Percentiles rank a stretch among this genome's conserved stretches.
phyloP scores from a whole-genome alignment of 2,888 invertebrate genomes.

The Encarsia formosa region DNA sequence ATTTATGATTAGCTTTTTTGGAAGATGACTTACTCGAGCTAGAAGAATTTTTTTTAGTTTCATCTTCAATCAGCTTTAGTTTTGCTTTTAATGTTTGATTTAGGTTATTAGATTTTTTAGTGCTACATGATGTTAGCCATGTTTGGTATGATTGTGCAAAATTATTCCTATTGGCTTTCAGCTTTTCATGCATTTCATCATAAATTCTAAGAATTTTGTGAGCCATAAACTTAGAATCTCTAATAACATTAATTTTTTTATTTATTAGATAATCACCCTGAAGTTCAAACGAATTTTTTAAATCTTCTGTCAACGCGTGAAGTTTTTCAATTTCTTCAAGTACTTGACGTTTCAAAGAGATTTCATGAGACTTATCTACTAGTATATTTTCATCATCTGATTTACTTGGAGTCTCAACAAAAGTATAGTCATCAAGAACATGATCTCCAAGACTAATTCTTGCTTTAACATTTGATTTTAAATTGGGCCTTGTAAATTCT shows the following conservation, averaged over 20 bases:
- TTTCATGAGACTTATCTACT: constrained; percentile 16
- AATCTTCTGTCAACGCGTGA: background rate
- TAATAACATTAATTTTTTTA: constrained; percentile 13
- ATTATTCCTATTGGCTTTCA: constrained; percentile 8
- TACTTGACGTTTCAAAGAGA: constrained; percentile 14
- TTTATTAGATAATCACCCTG: constrained; percentile 11
- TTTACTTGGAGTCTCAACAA: constrained; percentile 4
- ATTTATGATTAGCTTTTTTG: too few species aligned
- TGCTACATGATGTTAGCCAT: constrained; percentile 8
- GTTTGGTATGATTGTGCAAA: constrained; percentile 12
- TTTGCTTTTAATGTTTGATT: too few species aligned
- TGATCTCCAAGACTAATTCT: constrained; percentile 14
- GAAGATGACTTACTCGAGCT: too few species aligned
- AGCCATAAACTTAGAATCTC: constrained; percentile 22
- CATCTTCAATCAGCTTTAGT: too few species aligned
- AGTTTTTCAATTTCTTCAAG: constrained; percentile 12
- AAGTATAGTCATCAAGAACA: background rate
- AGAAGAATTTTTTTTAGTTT: too few species aligned
- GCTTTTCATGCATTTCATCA: constrained; percentile 5
- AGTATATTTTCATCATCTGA: constrained; percentile 21
- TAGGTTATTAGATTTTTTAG: too few species aligned
- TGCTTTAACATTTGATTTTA: background rate
- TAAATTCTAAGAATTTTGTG: constrained; percentile 21
- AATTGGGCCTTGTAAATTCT: constrained; percentile 32
- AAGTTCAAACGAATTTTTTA: constrained; percentile 8